These are phyloP conservation scores for Tachysurus vachellii DNA, from an alignment of 2,113 vertebrate genomes.

Conservation along the genomic window DNA sequence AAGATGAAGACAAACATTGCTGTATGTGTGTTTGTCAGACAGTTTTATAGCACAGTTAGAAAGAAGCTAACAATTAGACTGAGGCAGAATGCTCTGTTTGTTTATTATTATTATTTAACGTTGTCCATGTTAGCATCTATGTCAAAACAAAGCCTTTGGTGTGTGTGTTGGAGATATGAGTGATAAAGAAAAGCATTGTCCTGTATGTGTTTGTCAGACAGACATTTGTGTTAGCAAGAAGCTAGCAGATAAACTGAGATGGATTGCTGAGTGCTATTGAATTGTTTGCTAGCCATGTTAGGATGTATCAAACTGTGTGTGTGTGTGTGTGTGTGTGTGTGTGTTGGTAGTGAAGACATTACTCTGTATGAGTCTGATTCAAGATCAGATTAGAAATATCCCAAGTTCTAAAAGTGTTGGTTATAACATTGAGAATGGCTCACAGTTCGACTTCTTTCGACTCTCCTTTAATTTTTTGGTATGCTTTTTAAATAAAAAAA, in stretches of 20 bases:
- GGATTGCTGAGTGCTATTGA: neutral
- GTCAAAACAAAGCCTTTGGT: too few species aligned
- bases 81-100: neutral
- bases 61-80: neutral
- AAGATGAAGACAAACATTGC: neutral
- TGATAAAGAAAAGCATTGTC: neutral
- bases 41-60: neutral
- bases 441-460: neutral
- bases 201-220: neutral
- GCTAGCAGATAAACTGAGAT: neutral
- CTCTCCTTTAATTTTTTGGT: conserved; percentile 2
- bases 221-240: neutral
- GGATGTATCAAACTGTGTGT: neutral
- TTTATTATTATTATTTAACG: too few species aligned
- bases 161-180: neutral
- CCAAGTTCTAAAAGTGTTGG: conserved; percentile 4
- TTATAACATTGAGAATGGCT: conserved; percentile 39
- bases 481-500: neutral
- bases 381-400: conserved; percentile 1
- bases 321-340: too few species aligned
- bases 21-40: neutral
- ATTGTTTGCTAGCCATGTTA: neutral
- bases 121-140: too few species aligned
- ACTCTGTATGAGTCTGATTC: conserved; percentile 7
- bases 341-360: neutral